These are phyloP conservation scores for Gambusia yucatana DNA, from an alignment of 2,797 vertebrate genomes.

Conservation along the genomic window DNA sequence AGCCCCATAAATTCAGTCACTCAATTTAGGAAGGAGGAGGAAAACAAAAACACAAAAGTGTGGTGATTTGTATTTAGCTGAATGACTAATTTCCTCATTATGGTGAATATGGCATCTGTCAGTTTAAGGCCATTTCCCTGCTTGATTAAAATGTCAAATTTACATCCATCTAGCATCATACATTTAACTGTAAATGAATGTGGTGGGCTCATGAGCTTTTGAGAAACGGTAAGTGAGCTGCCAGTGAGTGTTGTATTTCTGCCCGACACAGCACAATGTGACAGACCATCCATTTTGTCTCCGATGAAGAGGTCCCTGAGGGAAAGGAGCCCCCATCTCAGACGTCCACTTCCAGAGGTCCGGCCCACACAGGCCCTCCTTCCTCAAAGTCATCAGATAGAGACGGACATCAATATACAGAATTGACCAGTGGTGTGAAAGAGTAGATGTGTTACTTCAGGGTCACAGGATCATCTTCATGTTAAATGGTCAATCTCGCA, in stretches of 20 bases:
- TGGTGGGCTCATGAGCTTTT: constrained; percentile 22
- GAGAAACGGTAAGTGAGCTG: constrained; percentile 61
- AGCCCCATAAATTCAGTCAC: not conserved
- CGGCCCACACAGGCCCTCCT: constrained; percentile 43
- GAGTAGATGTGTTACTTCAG: constrained; percentile 46
- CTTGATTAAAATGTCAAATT: not conserved
- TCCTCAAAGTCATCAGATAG: constrained; percentile 59
- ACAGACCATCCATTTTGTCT: constrained; percentile 65
- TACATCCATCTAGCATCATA: not conserved
- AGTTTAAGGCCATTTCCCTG: constrained; percentile 4
- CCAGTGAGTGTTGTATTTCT: constrained; percentile 64
- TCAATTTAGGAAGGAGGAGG: constrained; percentile 5
- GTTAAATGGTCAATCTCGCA: constrained; percentile 52
- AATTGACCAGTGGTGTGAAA: constrained; percentile 52
- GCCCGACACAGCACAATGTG: constrained; percentile 67
- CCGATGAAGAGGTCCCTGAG: constrained; percentile 60
- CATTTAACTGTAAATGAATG: not conserved
- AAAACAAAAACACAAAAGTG: not conserved
- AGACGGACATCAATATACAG: constrained; percentile 58
- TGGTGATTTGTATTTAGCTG: not conserved
- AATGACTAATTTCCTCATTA: not conserved
- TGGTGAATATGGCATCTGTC: not conserved
- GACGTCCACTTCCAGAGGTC: constrained; percentile 21
- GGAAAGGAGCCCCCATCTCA: constrained; percentile 21
- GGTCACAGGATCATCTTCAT: constrained; percentile 50